Evolutionary conservation across 1,140 invertebrate genomes (phyloP), one percentile per base, ranked within the genome.

Genomic region (Mycetomoellerius zeteki): DNA sequence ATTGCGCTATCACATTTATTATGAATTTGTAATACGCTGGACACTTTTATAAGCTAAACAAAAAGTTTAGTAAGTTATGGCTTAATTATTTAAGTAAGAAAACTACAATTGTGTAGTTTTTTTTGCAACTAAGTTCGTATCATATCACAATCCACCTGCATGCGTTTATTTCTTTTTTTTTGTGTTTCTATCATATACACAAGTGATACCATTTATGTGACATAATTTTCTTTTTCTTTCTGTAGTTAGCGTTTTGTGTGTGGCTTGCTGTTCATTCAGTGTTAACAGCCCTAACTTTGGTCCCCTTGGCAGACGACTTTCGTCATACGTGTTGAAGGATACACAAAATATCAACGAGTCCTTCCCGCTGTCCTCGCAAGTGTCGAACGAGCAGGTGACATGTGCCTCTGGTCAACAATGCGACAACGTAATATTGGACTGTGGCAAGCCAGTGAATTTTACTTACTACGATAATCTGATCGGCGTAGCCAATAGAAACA

Each of bases 391-490:
- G 10, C 92, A 93, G 60, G 76, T 91, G 12, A 89, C 91, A 62
- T 94, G 94, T 72, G 82, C 88, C 30, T 76, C 91, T 64, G 93
- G 91, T 27, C 94, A 94, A 37, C 92, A 94, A 82, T 95, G 94
- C 56, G 96, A 97, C 64, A 96, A 97, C 90, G 96, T 98, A 93
- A 96, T 97, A 88, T 94, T 98, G 78, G 97, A 98, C 91, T 98
- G 98, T 95, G 98, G 98, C 3, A 98, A 98, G 95, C 96, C 98
- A 64, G 97, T 98, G 0, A 98, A 98, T 95, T 98, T 97, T 92
- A 98, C 98, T 14, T 98, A 98, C 93, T 98, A 98, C 95, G 98
- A 98, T 93, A 98, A 98, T 95, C 95, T 99, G 67, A 96, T 98
- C 64, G 98, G 98, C 37, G 97, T 99, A 62, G 96, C 97, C 16